phyloP scores from a whole-genome alignment of 2,113 vertebrate genomes.

The Eleginops maclovinus region DNA sequence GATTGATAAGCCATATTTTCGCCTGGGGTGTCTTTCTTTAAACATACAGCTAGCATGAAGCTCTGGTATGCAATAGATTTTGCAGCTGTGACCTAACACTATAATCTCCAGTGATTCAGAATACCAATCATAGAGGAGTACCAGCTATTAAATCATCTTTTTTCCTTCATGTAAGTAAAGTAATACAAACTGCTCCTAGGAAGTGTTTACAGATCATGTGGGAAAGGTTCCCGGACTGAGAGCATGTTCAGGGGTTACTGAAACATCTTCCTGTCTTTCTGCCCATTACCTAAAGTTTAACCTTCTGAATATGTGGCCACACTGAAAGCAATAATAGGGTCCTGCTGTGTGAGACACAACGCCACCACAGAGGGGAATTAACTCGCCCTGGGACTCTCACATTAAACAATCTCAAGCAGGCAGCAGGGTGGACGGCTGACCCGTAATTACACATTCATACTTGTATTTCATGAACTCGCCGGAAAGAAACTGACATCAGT shows the following conservation, averaged over 20 bases:
- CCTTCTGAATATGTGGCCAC: constrained; percentile 8
- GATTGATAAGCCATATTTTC: too few species aligned
- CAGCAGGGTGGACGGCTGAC: constrained; percentile 41
- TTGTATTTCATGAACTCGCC: constrained; percentile 12
- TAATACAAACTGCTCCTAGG: neutral
- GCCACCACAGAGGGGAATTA: constrained; percentile 37
- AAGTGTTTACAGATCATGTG: neutral
- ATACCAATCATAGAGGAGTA: too few species aligned
- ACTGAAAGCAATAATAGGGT: constrained; percentile 21
- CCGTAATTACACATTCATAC: constrained; percentile 46
- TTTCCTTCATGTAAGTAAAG: neutral
- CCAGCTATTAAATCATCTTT: neutral
- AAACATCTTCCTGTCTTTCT: neutral
- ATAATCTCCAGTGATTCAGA: neutral
- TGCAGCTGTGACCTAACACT: neutral
- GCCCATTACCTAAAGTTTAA: constrained; percentile 7
- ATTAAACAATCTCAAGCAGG: constrained; percentile 41
- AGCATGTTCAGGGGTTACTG: neutral
- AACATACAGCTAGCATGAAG: neutral
- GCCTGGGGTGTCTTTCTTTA: too few species aligned
- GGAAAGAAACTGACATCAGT: neutral
- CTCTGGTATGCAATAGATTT: neutral
- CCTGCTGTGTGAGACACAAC: constrained; percentile 45
- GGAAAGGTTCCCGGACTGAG: neutral
- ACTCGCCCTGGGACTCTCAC: constrained; percentile 52